Evolutionary conservation across 2,797 vertebrate genomes (phyloP).

Genomic region (Kryptolebias ocellatus): DNA sequence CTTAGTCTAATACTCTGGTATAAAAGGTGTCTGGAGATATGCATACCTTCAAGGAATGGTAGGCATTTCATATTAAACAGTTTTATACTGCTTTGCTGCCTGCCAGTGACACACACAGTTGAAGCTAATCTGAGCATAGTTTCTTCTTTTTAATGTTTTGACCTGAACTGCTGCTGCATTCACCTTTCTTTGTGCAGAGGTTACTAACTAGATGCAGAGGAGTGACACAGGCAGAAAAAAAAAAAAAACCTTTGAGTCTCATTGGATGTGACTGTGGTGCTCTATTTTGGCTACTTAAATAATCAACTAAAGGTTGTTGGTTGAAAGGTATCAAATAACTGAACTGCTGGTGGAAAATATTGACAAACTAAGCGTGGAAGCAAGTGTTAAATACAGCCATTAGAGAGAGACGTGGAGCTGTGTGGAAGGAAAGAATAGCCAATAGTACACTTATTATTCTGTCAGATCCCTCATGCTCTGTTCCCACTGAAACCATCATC

Average conservation of each 20-base stretch:
- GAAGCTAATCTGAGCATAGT: background rate
- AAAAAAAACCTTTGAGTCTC: constrained; percentile 21
- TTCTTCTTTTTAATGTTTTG: constrained; percentile 19
- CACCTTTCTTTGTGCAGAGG: constrained; percentile 40
- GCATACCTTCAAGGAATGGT: too few relatives aligned
- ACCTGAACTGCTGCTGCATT: constrained; percentile 39
- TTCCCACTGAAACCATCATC: constrained; percentile 53
- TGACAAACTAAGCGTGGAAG: constrained; percentile 6
- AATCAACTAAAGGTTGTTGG: constrained; percentile 29
- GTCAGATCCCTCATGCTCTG: constrained; percentile 52
- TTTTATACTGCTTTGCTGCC: background rate
- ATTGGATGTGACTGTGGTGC: constrained; percentile 3
- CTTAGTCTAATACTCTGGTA: too few relatives aligned
- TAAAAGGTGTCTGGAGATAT: background rate
- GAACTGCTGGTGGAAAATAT: background rate
- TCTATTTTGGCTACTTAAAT: constrained; percentile 32
- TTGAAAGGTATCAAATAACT: background rate
- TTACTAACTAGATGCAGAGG: constrained; percentile 13
- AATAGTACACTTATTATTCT: constrained; percentile 66
- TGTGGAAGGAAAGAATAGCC: constrained; percentile 22
- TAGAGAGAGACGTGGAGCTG: constrained; percentile 7
- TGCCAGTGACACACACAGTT: background rate
- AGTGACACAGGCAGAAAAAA: background rate
- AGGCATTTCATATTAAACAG: background rate
- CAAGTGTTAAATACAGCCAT: constrained; percentile 2